These are phyloP conservation scores for Petromus typicus DNA, from an alignment of 2,113 vertebrate genomes.

Conservation along the genomic window DNA sequence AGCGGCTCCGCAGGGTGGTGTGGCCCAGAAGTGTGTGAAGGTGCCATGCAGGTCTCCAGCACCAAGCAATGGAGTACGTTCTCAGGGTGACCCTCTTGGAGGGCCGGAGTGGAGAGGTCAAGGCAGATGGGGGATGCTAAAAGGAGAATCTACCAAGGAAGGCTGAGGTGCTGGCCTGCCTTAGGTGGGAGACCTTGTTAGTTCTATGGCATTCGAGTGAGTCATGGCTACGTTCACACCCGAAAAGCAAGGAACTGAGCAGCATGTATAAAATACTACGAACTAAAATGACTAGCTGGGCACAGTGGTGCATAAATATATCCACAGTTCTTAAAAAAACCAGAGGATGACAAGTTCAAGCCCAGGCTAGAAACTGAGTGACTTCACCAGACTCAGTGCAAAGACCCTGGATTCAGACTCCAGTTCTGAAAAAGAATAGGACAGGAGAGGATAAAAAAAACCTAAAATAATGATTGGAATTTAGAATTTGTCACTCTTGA, in stretches of 20 bases:
- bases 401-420: not conserved
- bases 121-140: too few species aligned
- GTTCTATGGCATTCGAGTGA: not conserved
- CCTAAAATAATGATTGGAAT: not conserved
- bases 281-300: not conserved
- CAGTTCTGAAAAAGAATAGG: not conserved
- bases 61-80: rapidly evolving
- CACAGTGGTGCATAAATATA: not conserved
- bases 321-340: not conserved
- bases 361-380: not conserved
- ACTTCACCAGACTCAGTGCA: not conserved
- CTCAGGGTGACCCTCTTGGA: too few species aligned
- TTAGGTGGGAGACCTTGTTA: not conserved
- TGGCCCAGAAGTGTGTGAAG: not conserved
- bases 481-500: not conserved
- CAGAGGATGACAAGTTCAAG: not conserved
- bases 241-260: not conserved
- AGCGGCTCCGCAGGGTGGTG: not conserved
- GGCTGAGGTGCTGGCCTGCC: not conserved
- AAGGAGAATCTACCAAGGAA: not conserved
- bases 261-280: not conserved
- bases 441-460: too few species aligned
- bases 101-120: not conserved
- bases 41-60: not conserved
- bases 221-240: not conserved